phyloP scores from a whole-genome alignment of 2,888 invertebrate species.

The Adelphocoris suturalis region DNA sequence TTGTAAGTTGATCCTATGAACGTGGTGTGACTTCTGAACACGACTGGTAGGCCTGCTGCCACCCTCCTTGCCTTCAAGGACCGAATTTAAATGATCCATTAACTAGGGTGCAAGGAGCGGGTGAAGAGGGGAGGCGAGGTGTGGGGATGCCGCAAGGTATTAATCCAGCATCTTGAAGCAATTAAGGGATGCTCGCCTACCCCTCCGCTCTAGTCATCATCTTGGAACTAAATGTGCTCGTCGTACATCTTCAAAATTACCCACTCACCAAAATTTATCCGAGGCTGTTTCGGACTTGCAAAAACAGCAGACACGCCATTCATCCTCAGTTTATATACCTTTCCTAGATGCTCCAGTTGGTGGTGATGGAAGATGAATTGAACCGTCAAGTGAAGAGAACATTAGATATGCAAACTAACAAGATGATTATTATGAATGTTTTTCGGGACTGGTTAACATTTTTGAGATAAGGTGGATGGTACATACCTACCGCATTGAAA shows the following conservation, averaged over 20 bases:
- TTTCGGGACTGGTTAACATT: too few species aligned
- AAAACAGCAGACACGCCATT: background rate
- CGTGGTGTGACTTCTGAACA: conserved; percentile 71
- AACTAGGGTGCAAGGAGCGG: conserved; percentile 50
- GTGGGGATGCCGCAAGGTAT: conserved; percentile 69
- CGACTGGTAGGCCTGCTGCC: conserved; percentile 51
- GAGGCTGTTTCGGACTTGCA: background rate
- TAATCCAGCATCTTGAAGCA: conserved; percentile 71
- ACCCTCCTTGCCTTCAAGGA: conserved; percentile 56
- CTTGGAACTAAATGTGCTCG: conserved; percentile 20
- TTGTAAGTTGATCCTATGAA: conserved; percentile 73
- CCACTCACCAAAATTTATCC: background rate
- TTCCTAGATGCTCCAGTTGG: too few species aligned
- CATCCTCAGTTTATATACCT: background rate
- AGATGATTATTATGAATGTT: too few species aligned
- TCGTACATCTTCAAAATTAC: conserved; percentile 32
- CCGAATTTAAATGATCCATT: conserved; percentile 73
- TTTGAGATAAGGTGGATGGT: too few species aligned
- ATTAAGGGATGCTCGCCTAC: conserved; percentile 63
- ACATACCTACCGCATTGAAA: too few species aligned
- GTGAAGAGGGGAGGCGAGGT: background rate
- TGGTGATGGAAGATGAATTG: too few species aligned
- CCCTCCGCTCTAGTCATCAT: background rate
- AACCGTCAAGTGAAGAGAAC: too few species aligned
- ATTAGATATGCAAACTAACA: too few species aligned